Evolutionary conservation across 2,888 invertebrate species (phyloP).

Genomic region (Caenorhabditis parvicauda): DNA sequence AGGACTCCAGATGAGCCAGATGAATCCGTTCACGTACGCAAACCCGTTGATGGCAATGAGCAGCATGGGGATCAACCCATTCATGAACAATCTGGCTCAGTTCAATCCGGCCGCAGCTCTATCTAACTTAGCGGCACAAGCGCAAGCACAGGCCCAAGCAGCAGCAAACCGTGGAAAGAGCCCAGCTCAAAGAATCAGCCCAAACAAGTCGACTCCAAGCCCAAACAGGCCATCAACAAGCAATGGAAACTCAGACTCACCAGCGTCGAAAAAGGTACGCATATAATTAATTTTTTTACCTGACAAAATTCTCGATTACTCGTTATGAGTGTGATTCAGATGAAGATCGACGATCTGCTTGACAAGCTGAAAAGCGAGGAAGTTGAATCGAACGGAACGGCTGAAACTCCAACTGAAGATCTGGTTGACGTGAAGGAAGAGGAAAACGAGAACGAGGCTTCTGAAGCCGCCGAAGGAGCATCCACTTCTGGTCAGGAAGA

Average conservation of each 20-base stretch:
- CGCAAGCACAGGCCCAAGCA: constrained; percentile 15
- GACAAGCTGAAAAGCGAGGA: no score
- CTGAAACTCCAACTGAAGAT: not conserved
- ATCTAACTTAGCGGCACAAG: constrained; percentile 28
- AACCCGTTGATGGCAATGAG: constrained; percentile 44
- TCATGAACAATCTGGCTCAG: constrained; percentile 35
- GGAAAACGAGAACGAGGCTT: constrained; percentile 15
- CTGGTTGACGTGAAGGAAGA: constrained; percentile 9
- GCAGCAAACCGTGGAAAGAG: constrained; percentile 16
- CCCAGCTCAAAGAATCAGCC: constrained; percentile 11
- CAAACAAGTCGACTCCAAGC: constrained; percentile 22
- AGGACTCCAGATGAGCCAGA: constrained; percentile 35
- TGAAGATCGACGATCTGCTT: no score
- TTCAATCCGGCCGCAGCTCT: constrained; percentile 34
- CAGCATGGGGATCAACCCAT: constrained; percentile 43
- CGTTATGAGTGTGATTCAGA: no score
- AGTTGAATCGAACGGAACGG: not conserved
- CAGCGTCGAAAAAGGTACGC: no score
- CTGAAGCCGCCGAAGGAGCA: constrained; percentile 20
- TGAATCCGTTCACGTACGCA: constrained; percentile 35
- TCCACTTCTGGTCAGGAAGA: no score
- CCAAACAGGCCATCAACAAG: constrained; percentile 25
- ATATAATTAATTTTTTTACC: no score
- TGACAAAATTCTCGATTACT: no score
- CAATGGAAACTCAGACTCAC: no score